These are phyloP conservation scores for Cyphotilapia sp. DNA, from an alignment of 2,113 vertebrate genomes.

Conservation along the genomic window DNA sequence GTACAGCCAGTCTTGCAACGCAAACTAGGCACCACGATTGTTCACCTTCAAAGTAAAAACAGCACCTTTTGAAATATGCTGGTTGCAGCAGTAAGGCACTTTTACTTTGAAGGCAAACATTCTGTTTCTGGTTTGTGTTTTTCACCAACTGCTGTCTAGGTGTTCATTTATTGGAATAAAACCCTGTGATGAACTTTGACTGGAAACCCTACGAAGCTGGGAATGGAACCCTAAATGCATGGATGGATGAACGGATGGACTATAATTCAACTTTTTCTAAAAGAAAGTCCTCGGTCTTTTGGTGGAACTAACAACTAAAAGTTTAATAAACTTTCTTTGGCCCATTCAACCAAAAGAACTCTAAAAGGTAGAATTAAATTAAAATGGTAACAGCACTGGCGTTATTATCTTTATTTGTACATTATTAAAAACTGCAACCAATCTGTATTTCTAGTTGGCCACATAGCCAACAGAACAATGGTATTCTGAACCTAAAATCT, in stretches of 20 bases:
- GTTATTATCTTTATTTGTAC: neutral
- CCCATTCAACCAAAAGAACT: neutral
- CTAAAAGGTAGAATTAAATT: fast-evolving
- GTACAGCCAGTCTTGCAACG: neutral
- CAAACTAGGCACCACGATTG: neutral
- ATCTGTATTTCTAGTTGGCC: neutral
- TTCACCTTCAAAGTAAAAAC: neutral
- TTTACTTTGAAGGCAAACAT: neutral
- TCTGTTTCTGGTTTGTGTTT: neutral
- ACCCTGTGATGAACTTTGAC: neutral
- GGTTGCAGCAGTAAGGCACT: neutral
- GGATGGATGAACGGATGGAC: neutral
- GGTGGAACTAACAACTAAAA: neutral
- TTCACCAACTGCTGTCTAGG: neutral
- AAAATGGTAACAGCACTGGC: neutral
- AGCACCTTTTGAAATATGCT: neutral
- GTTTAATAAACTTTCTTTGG: neutral
- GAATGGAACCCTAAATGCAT: neutral
- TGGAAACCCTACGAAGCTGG: neutral
- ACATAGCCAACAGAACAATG: neutral
- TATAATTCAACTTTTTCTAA: neutral
- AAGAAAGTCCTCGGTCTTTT: neutral
- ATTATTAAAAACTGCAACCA: neutral
- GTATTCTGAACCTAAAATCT: neutral
- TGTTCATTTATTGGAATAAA: neutral